A percentile compares a stretch with the other conserved stretches of the same genome.
These are phyloP conservation scores for Scaptomyza montana DNA, from an alignment of 1,140 invertebrate genomes.

Conservation along the genomic window DNA sequence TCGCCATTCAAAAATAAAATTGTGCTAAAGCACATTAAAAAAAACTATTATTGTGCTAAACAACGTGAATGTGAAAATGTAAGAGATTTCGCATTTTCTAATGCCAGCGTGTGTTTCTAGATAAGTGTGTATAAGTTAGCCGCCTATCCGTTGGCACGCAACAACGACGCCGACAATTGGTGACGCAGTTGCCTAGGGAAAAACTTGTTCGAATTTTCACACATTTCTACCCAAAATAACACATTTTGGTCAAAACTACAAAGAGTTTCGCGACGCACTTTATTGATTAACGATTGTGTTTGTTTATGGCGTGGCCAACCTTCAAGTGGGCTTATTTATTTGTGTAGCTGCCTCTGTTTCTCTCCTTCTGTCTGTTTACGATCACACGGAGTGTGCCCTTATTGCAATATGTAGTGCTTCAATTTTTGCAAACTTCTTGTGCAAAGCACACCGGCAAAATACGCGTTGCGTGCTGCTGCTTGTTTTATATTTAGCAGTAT, in stretches of 20 bases:
- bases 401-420: constrained; percentile 2
- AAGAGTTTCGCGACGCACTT: constrained; percentile 29
- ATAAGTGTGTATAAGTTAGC: constrained; percentile 9
- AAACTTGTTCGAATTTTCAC: constrained; percentile 75
- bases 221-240: constrained; percentile 32
- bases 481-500: constrained; percentile 64
- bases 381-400: constrained; percentile 14
- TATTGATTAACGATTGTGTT: constrained; percentile 58
- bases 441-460: constrained; percentile 45
- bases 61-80: constrained; percentile 58
- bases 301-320: constrained; percentile 42
- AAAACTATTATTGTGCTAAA: constrained; percentile 27
- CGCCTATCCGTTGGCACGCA: constrained; percentile 23
- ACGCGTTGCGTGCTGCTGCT: constrained; percentile 27
- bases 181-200: constrained; percentile 61
- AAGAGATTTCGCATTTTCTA: constrained; percentile 28
- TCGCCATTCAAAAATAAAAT: constrained; percentile 22
- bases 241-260: background rate
- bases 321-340: background rate
- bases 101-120: constrained; percentile 8
- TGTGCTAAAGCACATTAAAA: constrained; percentile 44
- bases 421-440: constrained; percentile 4
- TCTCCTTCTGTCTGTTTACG: constrained; percentile 6
- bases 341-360: background rate
- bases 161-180: constrained; percentile 19